Conservation (phyloP, 2,797 vertebrate genomes). For the Microtus agrestis region DNA sequence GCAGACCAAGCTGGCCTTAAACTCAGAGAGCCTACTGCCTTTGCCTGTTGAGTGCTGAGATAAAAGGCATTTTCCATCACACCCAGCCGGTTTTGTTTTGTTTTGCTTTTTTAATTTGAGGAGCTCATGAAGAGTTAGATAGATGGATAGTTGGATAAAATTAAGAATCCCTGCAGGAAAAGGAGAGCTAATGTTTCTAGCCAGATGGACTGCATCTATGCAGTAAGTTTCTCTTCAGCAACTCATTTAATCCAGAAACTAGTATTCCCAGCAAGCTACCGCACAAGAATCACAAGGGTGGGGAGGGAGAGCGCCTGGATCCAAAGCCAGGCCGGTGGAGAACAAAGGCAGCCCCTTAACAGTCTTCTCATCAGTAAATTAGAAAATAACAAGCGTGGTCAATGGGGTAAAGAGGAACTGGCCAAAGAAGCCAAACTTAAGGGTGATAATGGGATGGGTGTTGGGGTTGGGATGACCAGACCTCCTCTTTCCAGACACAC, state of each 20-base stretch:
- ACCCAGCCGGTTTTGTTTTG: not conserved
- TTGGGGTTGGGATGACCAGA: not conserved
- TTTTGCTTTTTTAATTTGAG: not conserved
- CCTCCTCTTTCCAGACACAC: not conserved
- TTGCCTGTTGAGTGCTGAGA: not conserved
- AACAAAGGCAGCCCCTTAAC: not conserved
- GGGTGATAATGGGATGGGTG: not conserved
- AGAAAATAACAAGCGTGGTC: not conserved
- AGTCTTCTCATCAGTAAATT: not conserved
- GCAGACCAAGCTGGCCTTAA: not conserved
- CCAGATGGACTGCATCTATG: not conserved
- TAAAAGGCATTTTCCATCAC: not conserved
- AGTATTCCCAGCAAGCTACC: not conserved
- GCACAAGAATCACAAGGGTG: not conserved
- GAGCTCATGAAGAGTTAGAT: not conserved
- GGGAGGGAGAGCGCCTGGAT: not conserved
- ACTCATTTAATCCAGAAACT: not conserved
- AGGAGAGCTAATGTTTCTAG: not conserved
- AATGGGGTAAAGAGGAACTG: not conserved
- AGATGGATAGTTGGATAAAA: not conserved
- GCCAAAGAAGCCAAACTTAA: not conserved
- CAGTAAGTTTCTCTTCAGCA: not conserved
- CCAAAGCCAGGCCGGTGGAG: not conserved
- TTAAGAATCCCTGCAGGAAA: not conserved
- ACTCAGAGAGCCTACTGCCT: not conserved